A percentile compares a stretch with the other conserved stretches of the same genome.
Conservation (phyloP, 2,888 invertebrate genomes). For the Drymonia ruficornis region DNA sequence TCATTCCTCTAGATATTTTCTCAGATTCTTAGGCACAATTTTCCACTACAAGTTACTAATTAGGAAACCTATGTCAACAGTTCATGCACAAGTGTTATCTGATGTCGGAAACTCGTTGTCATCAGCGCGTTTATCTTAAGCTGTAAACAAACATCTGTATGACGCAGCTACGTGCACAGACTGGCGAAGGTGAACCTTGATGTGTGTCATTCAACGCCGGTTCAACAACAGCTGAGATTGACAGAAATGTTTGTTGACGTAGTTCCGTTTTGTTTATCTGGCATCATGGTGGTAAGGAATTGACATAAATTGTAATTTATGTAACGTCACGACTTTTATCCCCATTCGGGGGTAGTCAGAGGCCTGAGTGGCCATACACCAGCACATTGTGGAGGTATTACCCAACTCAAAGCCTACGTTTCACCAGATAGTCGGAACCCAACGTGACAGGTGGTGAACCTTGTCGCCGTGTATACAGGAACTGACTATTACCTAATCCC, state of each 20-base stretch:
- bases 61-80: background rate
- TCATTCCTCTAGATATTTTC: too few relatives aligned
- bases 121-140: background rate
- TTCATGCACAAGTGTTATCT: background rate
- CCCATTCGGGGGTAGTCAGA: too few relatives aligned
- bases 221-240: background rate
- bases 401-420: too few relatives aligned
- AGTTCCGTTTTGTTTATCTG: background rate
- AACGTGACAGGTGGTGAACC: too few relatives aligned
- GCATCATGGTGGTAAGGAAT: background rate
- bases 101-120: background rate
- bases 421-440: too few relatives aligned
- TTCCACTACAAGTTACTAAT: background rate
- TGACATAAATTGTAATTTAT: too few relatives aligned
- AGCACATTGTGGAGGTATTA: too few relatives aligned
- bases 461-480: too few relatives aligned
- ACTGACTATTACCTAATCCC: too few relatives aligned
- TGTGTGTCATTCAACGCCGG: background rate
- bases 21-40: background rate
- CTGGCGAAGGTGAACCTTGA: background rate
- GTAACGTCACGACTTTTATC: too few relatives aligned
- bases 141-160: background rate
- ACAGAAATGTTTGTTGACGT: background rate
- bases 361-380: too few relatives aligned
- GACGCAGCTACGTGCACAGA: background rate